Evolutionary conservation across 37 sponge, comb jelly and placozoan genomes (phyloP).

Genomic region (Cliona cf. orientalis): DNA sequence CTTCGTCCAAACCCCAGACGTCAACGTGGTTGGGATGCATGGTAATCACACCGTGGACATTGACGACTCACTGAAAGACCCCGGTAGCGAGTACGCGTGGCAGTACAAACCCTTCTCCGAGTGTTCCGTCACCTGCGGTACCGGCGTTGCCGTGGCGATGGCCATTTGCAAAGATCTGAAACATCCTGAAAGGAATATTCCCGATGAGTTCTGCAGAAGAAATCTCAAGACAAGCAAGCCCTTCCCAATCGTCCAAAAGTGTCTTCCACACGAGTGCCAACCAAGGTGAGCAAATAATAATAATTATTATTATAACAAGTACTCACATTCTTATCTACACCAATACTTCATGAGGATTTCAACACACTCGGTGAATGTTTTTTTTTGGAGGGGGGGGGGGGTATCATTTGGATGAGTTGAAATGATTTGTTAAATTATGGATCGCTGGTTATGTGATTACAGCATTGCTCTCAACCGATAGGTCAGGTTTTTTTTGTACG

Average conservation of each 20-base stretch:
- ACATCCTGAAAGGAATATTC: conserved; percentile 22
- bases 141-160: conserved; percentile 1
- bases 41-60: not conserved
- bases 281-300: conserved; percentile 31
- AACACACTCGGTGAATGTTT: no score
- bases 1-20: not conserved
- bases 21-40: not conserved
- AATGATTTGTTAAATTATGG: no score
- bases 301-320: no score
- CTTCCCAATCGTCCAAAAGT: conserved; percentile 7
- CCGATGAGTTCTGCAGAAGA: conserved; percentile 20
- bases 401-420: no score
- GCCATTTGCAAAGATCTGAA: conserved; percentile 30
- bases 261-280: conserved; percentile 1
- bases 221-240: conserved; percentile 11
- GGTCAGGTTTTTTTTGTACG: no score
- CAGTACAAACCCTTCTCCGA: conserved; percentile 1
- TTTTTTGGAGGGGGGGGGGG: no score
- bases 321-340: no score
- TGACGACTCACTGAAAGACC: no score
- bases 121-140: conserved; percentile 70
- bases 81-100: conserved; percentile 14
- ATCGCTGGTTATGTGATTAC: no score
- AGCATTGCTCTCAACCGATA: no score
- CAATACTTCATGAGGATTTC: no score